These are phyloP conservation scores for Lasioglossum villosulum DNA, from an alignment of 2,888 invertebrate species.

Conservation along the genomic window DNA sequence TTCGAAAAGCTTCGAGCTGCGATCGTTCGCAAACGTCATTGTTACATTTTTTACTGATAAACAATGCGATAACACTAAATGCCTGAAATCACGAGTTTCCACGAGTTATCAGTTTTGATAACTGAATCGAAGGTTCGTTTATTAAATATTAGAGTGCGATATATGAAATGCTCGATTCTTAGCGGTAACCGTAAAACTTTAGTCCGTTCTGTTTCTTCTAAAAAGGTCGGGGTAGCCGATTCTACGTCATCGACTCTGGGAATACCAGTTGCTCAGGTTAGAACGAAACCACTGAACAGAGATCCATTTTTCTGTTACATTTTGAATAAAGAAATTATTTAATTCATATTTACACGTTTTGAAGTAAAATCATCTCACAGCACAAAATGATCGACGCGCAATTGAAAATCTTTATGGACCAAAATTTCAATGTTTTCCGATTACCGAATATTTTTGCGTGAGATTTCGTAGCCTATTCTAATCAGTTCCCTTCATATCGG, in stretches of 20 bases:
- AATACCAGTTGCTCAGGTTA: too few species aligned
- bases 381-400: background rate
- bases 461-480: background rate
- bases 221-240: too few species aligned
- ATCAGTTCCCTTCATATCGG: slow-evolving; percentile 13
- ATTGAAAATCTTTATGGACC: background rate
- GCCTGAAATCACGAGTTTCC: background rate
- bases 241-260: too few species aligned
- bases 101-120: too few species aligned
- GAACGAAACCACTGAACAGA: too few species aligned
- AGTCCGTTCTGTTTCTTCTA: too few species aligned
- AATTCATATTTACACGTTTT: background rate
- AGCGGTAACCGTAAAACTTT: background rate
- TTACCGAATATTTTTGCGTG: background rate
- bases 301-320: background rate
- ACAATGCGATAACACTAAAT: background rate
- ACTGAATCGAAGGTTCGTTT: background rate
- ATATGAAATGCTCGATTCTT: background rate
- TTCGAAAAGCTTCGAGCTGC: background rate
- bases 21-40: background rate
- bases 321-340: background rate
- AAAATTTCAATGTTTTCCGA: background rate
- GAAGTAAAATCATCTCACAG: too few species aligned
- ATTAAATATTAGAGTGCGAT: background rate
- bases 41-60: slow-evolving; percentile 2